Base-by-base conservation (phyloP, 2,797 vertebrate genomes). In the Spea hammondii region DNA sequence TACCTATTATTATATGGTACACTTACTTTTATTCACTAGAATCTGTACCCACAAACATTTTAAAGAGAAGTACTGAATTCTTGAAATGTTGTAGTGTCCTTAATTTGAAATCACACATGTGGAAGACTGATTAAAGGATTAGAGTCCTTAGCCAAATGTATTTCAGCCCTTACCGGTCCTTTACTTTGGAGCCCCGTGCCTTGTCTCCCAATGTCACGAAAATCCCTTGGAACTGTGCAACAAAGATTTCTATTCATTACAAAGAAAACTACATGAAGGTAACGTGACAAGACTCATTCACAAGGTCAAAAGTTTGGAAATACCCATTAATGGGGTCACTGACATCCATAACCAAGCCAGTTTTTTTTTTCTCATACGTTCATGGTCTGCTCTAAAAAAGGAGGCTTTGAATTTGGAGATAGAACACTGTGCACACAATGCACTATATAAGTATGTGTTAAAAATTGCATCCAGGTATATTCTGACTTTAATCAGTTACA, bases 161-260 rank as follows among this genome's bases (percentile, higher is more conserved):
- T 55, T 62, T 45, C 44, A 62, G 71, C 60, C 47, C 60, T 51
- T 44, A 44, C 54, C 64, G 65, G 72, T 74, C 72, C 72, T 53
- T 74, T 51, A 48, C 48, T 60, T 48, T 50, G 59, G 32, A 49
- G 72, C 13, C 57, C 60, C 4, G 72, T 74, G 72, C 60, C 72
- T 65, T 65, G 72, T 74, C 60, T 74, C 60, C 48, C 49, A 74
- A 65, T 65, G 72, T 65, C 62, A 74, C 72, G 60, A 45, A 74
- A 74, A 74, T 74, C 72, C 72, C 59, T 74, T 48, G 9, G 32
- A 65, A 74, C 48, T 53, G 48, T 12, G n/a, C 10, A 74, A 74
- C 72, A 74, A 74, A 45, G 72, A 51, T 74, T 65, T 53, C 72
- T 65, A 74, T 74, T 74, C 72, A 74, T 74, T 51, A 65, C 72